Base-by-base conservation (phyloP, 1,140 invertebrate genomes). In the Eubasilissa regina region DNA sequence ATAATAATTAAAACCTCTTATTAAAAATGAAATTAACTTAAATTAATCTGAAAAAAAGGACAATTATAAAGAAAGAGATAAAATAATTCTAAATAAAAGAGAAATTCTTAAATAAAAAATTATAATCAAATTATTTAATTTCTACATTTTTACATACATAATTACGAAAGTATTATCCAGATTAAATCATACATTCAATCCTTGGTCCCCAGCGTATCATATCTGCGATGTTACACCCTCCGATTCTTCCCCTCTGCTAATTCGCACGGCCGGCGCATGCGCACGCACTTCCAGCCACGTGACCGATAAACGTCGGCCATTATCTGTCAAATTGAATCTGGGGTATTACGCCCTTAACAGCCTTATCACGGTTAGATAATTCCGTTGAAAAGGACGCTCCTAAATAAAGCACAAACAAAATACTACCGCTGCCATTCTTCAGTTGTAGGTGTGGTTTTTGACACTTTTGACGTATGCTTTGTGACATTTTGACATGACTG, bases 301-400 rank as follows among this genome's bases (percentile, higher is more conserved):
- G 58, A 12, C 25, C 13, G 58, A 13, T 35, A 11, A 11, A 35
- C 58, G 58, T 25, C 58, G 25, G 17, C 58, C 21, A 62, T 62
- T 35, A 21, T 62, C 58, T 35, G 21, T 62, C 25, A 25, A 62
- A 62, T 62, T 62, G 58, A 62, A 62, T 43, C 25, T 0, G 25
- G 58, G 48, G 25, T 13, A 21, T n/a, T 25, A 62, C 58, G 19
- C 19, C 58, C 58, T 35, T 62, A 62, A 62, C 25, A 43, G 8
- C 17, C 21, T 25, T 62, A 62, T 62, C 58, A 62, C 25, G 58
- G 58, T 62, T 62, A 62, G 25, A 62, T 62, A 62, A 62, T n/a
- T 62, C 25, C 8, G 58, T 13, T 62, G 58, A 35, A 62, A 25
- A 19, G 13, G 58, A 25, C 25, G 25, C 58, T 62, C 15, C 13